Base-by-base conservation (phyloP, 2,113 vertebrate species). In the Sphyrna mokarran region DNA sequence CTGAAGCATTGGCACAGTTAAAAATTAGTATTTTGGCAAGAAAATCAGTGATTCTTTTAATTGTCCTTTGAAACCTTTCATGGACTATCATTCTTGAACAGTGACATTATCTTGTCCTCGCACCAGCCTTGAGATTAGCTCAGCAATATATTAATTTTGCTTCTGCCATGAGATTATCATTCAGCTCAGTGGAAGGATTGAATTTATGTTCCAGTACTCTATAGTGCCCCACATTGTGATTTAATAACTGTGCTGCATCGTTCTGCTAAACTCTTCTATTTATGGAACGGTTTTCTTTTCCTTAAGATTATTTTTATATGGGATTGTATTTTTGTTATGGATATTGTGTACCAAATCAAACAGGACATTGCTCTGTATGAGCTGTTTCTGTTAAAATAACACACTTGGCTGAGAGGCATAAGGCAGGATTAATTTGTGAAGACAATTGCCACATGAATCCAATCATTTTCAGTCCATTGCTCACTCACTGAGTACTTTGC, bases 291-390 rank as follows among this genome's bases (percentile, higher is more conserved):
- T 58, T 54, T 43, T 29, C 48, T 58, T 89, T 89, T 89, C 86
- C 86, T 54, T 54, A 54, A 54, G 86, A 54, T 58, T 89, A 89
- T 54, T 89, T 83, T 89, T 89, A 89, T 54, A 89, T 89, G 10
- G 20, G 86, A 2, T 58, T 89, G 26, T 29, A 29, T 89, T 58
- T 89, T 26, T 29, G 48, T 58, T 83, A 22, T 83, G 14, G 78
- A 37, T 83, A 83, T 83, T 83, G 80, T 83, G 18, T 40, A 83
- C 80, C 4, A 83, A 16, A 43, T 83, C 80, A 83, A 40, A 83
- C 80, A 83, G 37, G 6, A 43, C 16, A 7, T 83, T 83, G 37
- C 16, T 83, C 37, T 40, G 37, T 13, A 14, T 58, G 11, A 89
- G 48, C 86, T 26, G 86, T 23, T 13, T 20, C 22, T 48, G 8